Percentiles rank a stretch among this genome's conserved stretches.
Evolutionary conservation across 2,888 invertebrate species (phyloP).

Genomic region (Scrobipalpa atriplicella): DNA sequence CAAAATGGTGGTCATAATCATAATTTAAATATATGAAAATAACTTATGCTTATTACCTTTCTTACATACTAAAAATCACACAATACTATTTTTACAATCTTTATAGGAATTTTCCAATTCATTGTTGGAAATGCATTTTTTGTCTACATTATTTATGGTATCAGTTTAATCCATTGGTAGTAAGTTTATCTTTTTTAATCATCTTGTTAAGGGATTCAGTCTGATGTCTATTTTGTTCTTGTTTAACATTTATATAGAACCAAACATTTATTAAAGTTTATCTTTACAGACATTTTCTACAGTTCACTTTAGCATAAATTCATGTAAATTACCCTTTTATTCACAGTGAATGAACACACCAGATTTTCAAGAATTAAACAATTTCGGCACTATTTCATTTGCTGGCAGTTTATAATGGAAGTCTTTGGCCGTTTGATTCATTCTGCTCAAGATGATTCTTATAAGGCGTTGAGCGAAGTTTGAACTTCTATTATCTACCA

Average conservation of each 20-base stretch:
- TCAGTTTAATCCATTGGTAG: not conserved
- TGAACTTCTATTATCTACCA: not conserved
- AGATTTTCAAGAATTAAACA: too few species aligned
- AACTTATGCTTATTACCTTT: constrained; percentile 21
- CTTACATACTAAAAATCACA: constrained; percentile 43
- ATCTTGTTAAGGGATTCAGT: not conserved
- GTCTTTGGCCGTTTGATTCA: too few species aligned
- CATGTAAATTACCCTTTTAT: too few species aligned
- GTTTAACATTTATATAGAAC: not conserved
- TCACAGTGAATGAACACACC: too few species aligned
- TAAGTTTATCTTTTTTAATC: not conserved
- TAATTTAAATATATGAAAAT: not conserved
- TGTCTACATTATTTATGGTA: not conserved
- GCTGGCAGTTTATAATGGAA: too few species aligned
- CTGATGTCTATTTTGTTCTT: not conserved
- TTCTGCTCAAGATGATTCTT: too few species aligned
- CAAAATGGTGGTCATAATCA: not conserved
- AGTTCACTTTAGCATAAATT: not conserved
- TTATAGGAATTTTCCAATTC: not conserved
- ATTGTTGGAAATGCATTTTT: not conserved
- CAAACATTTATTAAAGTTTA: not conserved
- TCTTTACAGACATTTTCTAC: not conserved
- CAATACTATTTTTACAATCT: constrained; percentile 38
- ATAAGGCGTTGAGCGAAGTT: too few species aligned
- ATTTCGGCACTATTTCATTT: too few species aligned